These are phyloP conservation scores for Plebejus anna DNA, from an alignment of 2,888 invertebrate genomes.

Conservation along the genomic window DNA sequence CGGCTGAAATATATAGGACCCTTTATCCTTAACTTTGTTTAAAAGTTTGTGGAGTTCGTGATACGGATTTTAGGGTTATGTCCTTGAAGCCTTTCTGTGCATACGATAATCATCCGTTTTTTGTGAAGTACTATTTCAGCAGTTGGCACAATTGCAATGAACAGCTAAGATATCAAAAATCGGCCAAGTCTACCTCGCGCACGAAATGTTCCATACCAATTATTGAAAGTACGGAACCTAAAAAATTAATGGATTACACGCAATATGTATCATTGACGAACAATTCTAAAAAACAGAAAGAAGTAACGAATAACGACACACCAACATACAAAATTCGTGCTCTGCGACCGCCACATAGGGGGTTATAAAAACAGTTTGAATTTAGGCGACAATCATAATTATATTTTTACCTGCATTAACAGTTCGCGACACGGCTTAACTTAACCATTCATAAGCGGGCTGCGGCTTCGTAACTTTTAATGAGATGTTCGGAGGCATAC, in stretches of 20 bases:
- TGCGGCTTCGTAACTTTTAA: conserved; percentile 23
- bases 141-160: not conserved
- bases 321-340: no score
- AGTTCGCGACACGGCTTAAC: conserved; percentile 8
- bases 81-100: not conserved
- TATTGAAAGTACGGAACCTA: no score
- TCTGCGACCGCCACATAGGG: not conserved
- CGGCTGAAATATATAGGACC: conserved; percentile 7
- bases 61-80: not conserved
- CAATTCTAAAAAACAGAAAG: no score
- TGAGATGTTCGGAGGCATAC: conserved; percentile 22
- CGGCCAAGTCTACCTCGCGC: not conserved
- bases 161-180: not conserved
- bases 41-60: not conserved
- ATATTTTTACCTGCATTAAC: conserved; percentile 25
- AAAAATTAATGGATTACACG: no score
- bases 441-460: conserved; percentile 18
- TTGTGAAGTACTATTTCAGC: not conserved
- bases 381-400: not conserved
- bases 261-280: no score
- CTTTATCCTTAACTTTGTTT: conserved; percentile 2
- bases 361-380: not conserved
- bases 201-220: not conserved
- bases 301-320: no score
- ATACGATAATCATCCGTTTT: not conserved